phyloP scores from a whole-genome alignment of 2,888 invertebrate genomes.

The Achlya flavicornis region DNA sequence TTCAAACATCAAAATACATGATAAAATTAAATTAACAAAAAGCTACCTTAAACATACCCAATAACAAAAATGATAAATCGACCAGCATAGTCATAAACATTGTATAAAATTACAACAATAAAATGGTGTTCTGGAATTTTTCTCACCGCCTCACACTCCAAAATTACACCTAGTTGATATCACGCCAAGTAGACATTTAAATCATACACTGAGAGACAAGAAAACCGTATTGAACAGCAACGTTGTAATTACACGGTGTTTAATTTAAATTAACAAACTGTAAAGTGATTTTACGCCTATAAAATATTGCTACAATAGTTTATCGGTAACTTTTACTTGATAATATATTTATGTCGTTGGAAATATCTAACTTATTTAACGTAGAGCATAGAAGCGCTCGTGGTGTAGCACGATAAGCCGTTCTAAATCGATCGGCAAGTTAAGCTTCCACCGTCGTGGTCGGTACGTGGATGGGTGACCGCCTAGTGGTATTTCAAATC shows the following conservation, averaged over 20 bases:
- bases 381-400: too few relatives aligned
- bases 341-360: not conserved
- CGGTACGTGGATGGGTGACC: too few relatives aligned
- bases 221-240: slow-evolving; percentile 60
- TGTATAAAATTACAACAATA: not conserved
- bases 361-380: too few relatives aligned
- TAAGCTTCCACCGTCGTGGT: too few relatives aligned
- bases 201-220: slow-evolving; percentile 60
- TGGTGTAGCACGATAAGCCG: too few relatives aligned
- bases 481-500: too few relatives aligned
- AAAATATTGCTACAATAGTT: slow-evolving; percentile 19
- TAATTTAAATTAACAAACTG: slow-evolving; percentile 71
- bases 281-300: slow-evolving; percentile 57
- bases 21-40: too few relatives aligned
- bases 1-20: too few relatives aligned
- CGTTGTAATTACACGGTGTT: slow-evolving; percentile 69
- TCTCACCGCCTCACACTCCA: slow-evolving; percentile 32
- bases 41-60: not conserved
- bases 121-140: not conserved
- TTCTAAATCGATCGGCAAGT: too few relatives aligned
- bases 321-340: slow-evolving; percentile 2
- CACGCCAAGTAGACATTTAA: slow-evolving; percentile 56
- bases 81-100: not conserved
- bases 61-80: not conserved
- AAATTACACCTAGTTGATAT: slow-evolving; percentile 36